Evolutionary conservation across 2,888 invertebrate genomes (phyloP).

Genomic region (Orchesellides sinensis): DNA sequence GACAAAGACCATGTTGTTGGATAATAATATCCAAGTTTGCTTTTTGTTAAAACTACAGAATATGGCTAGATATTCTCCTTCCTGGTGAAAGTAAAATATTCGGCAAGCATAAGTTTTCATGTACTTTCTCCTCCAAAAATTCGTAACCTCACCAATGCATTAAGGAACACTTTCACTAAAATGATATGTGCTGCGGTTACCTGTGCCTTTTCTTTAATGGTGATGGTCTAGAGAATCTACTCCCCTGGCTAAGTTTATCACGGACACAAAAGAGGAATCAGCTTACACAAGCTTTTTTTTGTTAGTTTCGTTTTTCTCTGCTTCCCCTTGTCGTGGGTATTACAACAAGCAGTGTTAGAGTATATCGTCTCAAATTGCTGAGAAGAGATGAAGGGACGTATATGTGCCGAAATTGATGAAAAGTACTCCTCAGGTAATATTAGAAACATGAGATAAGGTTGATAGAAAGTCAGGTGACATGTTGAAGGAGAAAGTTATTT

Average conservation of each 20-base stretch:
- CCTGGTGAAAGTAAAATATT: too few species aligned
- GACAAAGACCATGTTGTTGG: too few species aligned
- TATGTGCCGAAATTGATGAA: conserved; percentile 34
- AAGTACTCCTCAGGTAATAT: conserved; percentile 31
- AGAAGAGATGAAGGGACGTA: conserved; percentile 27
- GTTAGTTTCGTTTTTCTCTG: neutral
- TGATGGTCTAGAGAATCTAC: conserved; percentile 1
- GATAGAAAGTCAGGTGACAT: conserved; percentile 5
- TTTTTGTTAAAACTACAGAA: too few species aligned
- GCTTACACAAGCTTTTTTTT: conserved; percentile 53
- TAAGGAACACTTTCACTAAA: too few species aligned
- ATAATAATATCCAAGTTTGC: too few species aligned
- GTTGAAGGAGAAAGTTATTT: neutral
- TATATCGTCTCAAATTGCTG: conserved; percentile 31
- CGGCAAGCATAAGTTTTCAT: too few species aligned
- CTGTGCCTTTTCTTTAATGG: neutral
- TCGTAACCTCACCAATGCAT: too few species aligned
- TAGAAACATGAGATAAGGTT: conserved; percentile 38
- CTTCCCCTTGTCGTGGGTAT: neutral
- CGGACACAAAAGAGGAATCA: conserved; percentile 57
- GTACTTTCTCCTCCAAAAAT: too few species aligned
- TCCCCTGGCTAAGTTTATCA: conserved; percentile 50
- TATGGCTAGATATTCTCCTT: too few species aligned
- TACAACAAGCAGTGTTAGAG: neutral
- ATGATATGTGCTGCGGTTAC: neutral